Evolutionary conservation across 2,113 vertebrate species (phyloP).

Genomic region (Regulus satrapa): DNA sequence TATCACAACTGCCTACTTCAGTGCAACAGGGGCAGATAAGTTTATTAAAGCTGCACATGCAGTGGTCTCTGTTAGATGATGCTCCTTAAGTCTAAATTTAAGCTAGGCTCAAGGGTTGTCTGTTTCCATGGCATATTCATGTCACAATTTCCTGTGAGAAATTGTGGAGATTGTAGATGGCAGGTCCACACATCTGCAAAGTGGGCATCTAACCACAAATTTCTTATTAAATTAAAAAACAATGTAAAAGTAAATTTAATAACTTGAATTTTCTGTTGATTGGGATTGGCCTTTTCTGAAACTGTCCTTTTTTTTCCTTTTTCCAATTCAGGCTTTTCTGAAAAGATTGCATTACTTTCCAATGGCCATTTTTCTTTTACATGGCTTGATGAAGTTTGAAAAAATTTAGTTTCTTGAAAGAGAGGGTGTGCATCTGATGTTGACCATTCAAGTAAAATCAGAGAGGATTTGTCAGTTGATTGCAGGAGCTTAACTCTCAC

Average conservation of each 20-base stretch:
- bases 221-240: background rate
- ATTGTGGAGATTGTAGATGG: rapidly evolving
- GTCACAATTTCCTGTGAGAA: background rate
- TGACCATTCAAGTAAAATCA: background rate
- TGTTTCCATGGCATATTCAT: background rate
- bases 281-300: background rate
- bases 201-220: background rate
- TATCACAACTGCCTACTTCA: background rate
- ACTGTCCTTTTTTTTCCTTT: background rate
- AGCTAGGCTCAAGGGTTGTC: background rate
- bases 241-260: background rate
- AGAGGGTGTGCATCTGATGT: background rate
- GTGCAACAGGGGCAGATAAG: background rate
- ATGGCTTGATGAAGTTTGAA: background rate
- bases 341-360: background rate
- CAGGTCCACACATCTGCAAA: background rate
- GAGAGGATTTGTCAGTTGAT: background rate
- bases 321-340: background rate
- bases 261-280: background rate
- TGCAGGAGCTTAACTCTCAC: background rate
- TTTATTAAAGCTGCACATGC: background rate
- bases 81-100: background rate
- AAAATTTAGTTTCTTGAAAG: background rate
- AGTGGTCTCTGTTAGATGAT: background rate
- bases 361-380: background rate